These are phyloP conservation scores for Agrochola lota DNA, from an alignment of 2,888 invertebrate genomes.

Conservation along the genomic window DNA sequence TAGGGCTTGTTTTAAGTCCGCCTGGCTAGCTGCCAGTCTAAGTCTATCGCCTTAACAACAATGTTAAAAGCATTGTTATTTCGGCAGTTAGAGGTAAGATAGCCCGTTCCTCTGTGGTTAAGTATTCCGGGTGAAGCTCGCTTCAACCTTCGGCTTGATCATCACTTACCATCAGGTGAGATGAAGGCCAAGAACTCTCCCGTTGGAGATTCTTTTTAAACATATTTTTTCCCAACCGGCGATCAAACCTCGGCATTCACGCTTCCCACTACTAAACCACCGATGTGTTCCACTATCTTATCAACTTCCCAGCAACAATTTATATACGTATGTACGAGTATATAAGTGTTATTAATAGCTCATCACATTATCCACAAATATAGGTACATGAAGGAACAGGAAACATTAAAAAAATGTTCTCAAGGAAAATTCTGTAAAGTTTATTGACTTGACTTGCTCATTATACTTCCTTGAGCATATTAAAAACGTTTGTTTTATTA, in stretches of 20 bases:
- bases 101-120: no score
- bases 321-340: neutral
- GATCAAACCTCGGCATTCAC: neutral
- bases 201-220: no score
- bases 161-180: no score
- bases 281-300: neutral
- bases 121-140: no score
- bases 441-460: neutral
- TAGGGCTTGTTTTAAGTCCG: no score
- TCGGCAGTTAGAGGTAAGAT: no score
- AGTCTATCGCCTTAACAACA: no score
- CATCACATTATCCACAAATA: neutral
- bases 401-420: neutral
- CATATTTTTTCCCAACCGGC: neutral
- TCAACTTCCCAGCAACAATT: neutral
- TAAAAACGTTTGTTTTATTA: constrained; percentile 12
- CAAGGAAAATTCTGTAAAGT: neutral
- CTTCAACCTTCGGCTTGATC: no score
- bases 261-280: neutral
- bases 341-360: neutral
- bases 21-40: no score
- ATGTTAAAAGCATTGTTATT: no score
- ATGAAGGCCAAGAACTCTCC: no score
- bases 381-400: neutral
- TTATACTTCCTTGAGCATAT: neutral